These are phyloP conservation scores for Lagodon rhomboides DNA, from an alignment of 2,797 vertebrate species.

Conservation along the genomic window DNA sequence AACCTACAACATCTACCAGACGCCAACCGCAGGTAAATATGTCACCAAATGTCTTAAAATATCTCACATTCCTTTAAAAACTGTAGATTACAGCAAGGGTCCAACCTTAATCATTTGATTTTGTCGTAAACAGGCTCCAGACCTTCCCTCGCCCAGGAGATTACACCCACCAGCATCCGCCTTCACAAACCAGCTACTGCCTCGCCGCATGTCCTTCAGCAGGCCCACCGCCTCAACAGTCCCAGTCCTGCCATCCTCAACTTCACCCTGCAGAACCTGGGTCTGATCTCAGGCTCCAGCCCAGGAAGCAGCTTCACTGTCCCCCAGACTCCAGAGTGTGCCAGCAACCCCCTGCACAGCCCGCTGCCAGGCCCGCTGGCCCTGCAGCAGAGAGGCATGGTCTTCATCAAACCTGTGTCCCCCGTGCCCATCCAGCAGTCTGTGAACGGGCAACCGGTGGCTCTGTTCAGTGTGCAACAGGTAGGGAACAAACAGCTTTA, in stretches of 20 bases:
- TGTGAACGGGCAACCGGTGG: conserved; percentile 70
- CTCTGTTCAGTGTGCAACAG: conserved; percentile 84
- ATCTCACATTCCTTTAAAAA: neutral
- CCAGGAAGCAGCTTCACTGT: conserved; percentile 45
- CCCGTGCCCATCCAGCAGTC: conserved; percentile 66
- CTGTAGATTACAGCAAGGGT: neutral
- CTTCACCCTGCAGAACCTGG: conserved; percentile 94
- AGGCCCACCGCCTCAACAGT: conserved; percentile 79
- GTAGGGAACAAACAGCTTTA: conserved; percentile 51
- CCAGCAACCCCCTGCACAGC: conserved; percentile 63
- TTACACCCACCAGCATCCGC: conserved; percentile 80
- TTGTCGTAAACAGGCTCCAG: conserved; percentile 75
- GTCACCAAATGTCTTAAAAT: neutral
- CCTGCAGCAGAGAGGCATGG: conserved; percentile 85
- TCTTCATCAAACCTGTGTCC: conserved; percentile 83
- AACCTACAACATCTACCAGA: conserved; percentile 87
- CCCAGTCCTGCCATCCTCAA: conserved; percentile 92
- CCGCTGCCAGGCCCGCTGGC: conserved; percentile 68
- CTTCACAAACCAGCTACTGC: conserved; percentile 77
- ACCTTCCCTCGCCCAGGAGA: conserved; percentile 73
- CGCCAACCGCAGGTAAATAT: conserved; percentile 88
- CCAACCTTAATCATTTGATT: neutral
- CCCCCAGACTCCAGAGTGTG: conserved; percentile 73
- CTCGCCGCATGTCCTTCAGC: conserved; percentile 81
- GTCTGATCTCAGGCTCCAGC: conserved; percentile 87